These are phyloP conservation scores for Dicyrtoma fusca DNA, from an alignment of 2,888 invertebrate species.

Conservation along the genomic window DNA sequence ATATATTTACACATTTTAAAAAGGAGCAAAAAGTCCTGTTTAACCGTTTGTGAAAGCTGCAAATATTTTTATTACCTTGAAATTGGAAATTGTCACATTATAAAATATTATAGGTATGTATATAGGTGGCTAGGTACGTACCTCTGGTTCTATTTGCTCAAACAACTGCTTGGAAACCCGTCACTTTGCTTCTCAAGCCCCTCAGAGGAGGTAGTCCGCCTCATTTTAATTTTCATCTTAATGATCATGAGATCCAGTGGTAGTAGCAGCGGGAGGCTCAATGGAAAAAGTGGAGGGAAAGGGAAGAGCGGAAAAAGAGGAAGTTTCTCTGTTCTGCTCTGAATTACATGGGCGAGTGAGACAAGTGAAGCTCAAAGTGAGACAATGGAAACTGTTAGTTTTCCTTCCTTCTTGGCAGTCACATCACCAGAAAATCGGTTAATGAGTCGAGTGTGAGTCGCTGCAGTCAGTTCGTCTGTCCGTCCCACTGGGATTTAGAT, in stretches of 20 bases:
- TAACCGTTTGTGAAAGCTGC: too few relatives aligned
- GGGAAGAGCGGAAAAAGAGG: too few relatives aligned
- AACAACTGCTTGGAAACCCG: too few relatives aligned
- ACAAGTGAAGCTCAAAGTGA: neutral
- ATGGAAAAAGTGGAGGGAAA: neutral
- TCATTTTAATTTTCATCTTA: neutral
- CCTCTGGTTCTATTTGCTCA: too few relatives aligned
- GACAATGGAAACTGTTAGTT: slow-evolving; percentile 5
- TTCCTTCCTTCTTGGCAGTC: neutral
- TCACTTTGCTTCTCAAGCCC: too few relatives aligned
- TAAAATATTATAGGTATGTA: too few relatives aligned
- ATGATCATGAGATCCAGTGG: neutral
- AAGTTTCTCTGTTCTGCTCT: neutral
- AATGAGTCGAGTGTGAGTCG: slow-evolving; percentile 9
- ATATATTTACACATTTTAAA: too few relatives aligned
- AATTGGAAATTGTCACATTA: neutral
- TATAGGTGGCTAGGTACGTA: too few relatives aligned
- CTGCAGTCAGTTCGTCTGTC: neutral
- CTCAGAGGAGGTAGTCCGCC: neutral
- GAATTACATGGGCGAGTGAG: neutral
- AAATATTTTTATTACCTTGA: neutral
- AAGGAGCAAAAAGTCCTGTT: too few relatives aligned
- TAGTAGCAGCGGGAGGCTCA: neutral
- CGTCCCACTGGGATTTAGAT: neutral
- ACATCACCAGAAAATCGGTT: slow-evolving; percentile 20